Conservation (phyloP, 2,888 invertebrate genomes). For the Koerneria pararmatus region DNA sequence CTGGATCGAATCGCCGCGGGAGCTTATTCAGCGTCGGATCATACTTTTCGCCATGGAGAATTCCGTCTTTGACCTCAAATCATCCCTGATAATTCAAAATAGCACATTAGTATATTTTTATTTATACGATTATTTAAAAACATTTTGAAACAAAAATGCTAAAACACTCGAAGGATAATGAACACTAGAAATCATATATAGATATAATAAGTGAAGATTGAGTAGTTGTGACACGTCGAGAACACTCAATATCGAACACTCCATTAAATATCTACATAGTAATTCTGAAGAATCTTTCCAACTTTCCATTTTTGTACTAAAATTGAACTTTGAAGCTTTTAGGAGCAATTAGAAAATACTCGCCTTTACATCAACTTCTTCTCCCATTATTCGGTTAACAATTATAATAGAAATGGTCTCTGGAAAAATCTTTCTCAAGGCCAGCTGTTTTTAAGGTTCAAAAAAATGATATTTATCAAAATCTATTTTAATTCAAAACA, state of each 20-base stretch:
- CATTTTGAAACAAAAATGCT: neutral
- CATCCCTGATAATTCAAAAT: neutral
- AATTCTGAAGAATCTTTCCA: constrained; percentile 4
- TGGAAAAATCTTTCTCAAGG: too few species aligned
- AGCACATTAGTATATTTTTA: neutral
- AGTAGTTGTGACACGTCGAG: too few species aligned
- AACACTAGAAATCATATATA: too few species aligned
- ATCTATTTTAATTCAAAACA: constrained; percentile 13
- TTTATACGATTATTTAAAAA: neutral
- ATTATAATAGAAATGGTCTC: too few species aligned
- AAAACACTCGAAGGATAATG: too few species aligned
- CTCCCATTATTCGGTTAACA: too few species aligned
- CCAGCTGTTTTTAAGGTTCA: neutral
- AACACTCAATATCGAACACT: too few species aligned
- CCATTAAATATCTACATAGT: too few species aligned
- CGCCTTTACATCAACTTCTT: too few species aligned
- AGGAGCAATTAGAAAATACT: too few species aligned
- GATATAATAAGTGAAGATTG: too few species aligned
- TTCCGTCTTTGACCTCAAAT: constrained; percentile 43
- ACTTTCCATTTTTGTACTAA: neutral
- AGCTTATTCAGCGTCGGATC: constrained; percentile 54
- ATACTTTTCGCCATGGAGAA: constrained; percentile 52
- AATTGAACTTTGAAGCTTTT: too few species aligned
- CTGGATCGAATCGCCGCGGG: constrained; percentile 49
- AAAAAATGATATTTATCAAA: neutral